Evolutionary conservation across 2,797 vertebrate species (phyloP).

Genomic region (Intellagama lesueurii): DNA sequence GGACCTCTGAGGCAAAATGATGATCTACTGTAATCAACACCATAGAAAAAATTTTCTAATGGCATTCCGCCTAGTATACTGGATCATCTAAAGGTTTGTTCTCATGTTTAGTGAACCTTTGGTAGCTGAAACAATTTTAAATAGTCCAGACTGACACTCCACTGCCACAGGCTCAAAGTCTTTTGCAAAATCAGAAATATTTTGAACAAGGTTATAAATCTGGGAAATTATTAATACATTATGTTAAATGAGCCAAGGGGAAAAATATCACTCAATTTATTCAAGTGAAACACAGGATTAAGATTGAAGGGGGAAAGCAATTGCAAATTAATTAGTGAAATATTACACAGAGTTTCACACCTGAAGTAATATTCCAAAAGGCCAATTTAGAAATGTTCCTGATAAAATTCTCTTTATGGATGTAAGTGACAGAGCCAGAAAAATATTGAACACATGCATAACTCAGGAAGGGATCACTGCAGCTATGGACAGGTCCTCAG

Average conservation of each 20-base stretch:
- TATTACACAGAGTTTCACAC: neutral
- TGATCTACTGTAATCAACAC: neutral
- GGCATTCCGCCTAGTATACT: neutral
- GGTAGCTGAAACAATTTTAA: too few species aligned
- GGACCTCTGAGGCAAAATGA: neutral
- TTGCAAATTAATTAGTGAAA: constrained; percentile 8
- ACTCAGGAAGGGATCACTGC: neutral
- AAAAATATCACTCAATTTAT: neutral
- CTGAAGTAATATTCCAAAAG: neutral
- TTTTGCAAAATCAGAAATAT: neutral
- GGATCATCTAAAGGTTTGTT: neutral
- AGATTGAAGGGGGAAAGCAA: neutral
- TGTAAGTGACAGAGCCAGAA: neutral
- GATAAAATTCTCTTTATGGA: neutral
- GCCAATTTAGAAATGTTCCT: neutral
- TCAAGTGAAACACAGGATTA: neutral
- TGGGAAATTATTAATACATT: neutral
- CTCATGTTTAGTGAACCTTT: neutral
- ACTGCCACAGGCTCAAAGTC: neutral
- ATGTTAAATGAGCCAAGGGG: neutral
- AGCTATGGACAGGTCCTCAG: neutral
- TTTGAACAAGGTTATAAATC: neutral
- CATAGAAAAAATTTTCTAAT: neutral
- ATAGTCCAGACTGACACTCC: neutral
- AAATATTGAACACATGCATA: neutral